These are phyloP conservation scores for Adineta ricciae DNA, from an alignment of 2,888 invertebrate genomes.

Conservation along the genomic window DNA sequence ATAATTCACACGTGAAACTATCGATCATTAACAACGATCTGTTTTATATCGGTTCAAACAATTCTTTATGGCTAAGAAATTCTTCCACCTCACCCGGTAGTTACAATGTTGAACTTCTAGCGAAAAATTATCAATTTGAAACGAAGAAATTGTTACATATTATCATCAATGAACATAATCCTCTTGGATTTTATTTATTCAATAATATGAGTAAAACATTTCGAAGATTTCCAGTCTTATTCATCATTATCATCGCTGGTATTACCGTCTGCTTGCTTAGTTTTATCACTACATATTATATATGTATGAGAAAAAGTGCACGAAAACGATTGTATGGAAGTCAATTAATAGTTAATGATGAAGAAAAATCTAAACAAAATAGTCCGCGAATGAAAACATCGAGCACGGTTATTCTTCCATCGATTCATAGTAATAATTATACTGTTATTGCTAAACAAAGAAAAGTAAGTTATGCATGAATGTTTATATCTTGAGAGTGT, in stretches of 20 bases:
- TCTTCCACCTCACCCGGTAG: not conserved
- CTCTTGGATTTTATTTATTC: not conserved
- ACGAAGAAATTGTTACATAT: not conserved
- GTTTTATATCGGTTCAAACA: constrained; percentile 8
- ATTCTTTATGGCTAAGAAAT: constrained; percentile 3
- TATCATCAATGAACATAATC: not conserved
- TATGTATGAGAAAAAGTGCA: not conserved
- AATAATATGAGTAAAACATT: not conserved
- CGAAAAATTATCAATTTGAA: not conserved
- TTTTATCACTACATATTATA: not conserved
- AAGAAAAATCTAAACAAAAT: constrained; percentile 2
- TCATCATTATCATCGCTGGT: not conserved
- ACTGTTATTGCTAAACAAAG: not conserved
- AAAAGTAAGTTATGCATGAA: not conserved
- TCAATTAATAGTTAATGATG: constrained; percentile 15
- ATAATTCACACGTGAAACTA: not conserved
- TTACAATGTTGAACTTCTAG: not conserved
- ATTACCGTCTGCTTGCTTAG: not conserved
- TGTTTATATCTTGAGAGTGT: not conserved
- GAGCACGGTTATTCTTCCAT: not conserved
- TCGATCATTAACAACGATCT: not conserved
- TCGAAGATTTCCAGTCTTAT: not conserved
- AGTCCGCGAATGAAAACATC: not conserved
- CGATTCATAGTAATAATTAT: not conserved
- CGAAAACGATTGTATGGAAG: not conserved